A percentile compares a stretch with the other conserved stretches of the same genome.
phyloP scores from a whole-genome alignment of 2,888 invertebrate genomes.

The Drosophila monieri region DNA sequence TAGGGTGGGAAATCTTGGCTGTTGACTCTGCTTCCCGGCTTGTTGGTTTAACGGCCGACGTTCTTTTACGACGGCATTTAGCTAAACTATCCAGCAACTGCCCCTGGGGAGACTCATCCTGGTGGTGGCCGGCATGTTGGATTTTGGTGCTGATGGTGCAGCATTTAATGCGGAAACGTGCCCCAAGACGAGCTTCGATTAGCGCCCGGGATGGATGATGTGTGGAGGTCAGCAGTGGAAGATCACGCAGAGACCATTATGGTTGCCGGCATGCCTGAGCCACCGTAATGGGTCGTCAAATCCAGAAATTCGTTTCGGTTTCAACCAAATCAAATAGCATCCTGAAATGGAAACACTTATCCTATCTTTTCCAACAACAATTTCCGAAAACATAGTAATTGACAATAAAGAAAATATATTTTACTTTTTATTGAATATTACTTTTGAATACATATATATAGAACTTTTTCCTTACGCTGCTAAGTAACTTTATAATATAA shows the following conservation, averaged over 20 bases:
- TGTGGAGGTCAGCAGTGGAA: constrained; percentile 25
- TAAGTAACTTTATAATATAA: neutral
- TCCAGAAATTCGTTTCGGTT: constrained; percentile 10
- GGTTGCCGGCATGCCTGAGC: constrained; percentile 53
- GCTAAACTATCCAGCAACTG: constrained; percentile 68
- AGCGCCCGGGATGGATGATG: constrained; percentile 30
- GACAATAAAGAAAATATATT: too few relatives aligned
- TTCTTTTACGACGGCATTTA: constrained; percentile 72
- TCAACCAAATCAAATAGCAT: constrained; percentile 6
- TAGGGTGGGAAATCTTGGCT: constrained; percentile 62
- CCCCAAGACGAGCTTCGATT: constrained; percentile 61
- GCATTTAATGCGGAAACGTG: constrained; percentile 65
- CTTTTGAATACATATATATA: too few relatives aligned
- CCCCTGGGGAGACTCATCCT: constrained; percentile 31
- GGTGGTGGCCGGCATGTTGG: constrained; percentile 14
- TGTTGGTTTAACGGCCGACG: constrained; percentile 47
- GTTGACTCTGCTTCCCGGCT: constrained; percentile 11
- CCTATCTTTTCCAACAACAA: too few relatives aligned
- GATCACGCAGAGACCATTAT: constrained; percentile 66
- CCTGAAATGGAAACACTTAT: neutral
- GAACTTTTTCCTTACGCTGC: neutral
- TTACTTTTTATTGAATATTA: too few relatives aligned
- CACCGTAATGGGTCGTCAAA: constrained; percentile 30
- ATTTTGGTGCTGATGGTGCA: constrained; percentile 62
- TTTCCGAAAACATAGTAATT: too few relatives aligned